phyloP scores from a whole-genome alignment of 2,888 invertebrate species.

The Phragmatobia fuliginosa region DNA sequence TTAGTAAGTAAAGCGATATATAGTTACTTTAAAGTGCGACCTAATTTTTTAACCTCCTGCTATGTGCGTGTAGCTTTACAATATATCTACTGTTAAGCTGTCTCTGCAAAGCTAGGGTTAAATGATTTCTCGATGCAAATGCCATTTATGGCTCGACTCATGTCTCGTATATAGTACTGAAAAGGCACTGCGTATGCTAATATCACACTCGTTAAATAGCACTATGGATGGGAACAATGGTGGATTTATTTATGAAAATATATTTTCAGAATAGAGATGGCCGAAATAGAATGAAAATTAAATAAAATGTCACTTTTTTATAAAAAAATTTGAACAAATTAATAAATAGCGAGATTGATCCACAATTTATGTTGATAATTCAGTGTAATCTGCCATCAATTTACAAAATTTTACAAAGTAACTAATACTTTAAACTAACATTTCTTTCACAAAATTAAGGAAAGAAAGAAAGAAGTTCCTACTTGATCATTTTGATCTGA shows the following conservation, averaged over 20 bases:
- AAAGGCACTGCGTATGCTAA: constrained; percentile 37
- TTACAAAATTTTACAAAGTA: too few relatives aligned
- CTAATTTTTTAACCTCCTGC: not conserved
- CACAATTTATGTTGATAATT: too few relatives aligned
- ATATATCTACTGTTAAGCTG: not conserved
- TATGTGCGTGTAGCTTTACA: not conserved
- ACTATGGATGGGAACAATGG: not conserved
- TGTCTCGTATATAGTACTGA: constrained; percentile 10
- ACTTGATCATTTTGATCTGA: too few relatives aligned
- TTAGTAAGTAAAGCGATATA: not conserved
- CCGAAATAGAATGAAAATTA: not conserved
- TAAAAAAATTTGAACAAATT: too few relatives aligned
- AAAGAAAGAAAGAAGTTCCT: too few relatives aligned
- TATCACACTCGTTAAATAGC: constrained; percentile 15
- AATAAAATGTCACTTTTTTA: too few relatives aligned
- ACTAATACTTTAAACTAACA: too few relatives aligned
- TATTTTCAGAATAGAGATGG: not conserved
- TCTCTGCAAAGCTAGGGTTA: not conserved
- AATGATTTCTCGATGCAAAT: constrained; percentile 9
- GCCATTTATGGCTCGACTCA: not conserved
- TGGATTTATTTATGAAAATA: not conserved
- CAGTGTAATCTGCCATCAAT: too few relatives aligned
- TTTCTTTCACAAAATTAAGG: too few relatives aligned
- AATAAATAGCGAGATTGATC: too few relatives aligned
- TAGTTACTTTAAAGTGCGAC: not conserved